Evolutionary conservation across 2,888 invertebrate species (phyloP).

Genomic region (Cabera pusaria): DNA sequence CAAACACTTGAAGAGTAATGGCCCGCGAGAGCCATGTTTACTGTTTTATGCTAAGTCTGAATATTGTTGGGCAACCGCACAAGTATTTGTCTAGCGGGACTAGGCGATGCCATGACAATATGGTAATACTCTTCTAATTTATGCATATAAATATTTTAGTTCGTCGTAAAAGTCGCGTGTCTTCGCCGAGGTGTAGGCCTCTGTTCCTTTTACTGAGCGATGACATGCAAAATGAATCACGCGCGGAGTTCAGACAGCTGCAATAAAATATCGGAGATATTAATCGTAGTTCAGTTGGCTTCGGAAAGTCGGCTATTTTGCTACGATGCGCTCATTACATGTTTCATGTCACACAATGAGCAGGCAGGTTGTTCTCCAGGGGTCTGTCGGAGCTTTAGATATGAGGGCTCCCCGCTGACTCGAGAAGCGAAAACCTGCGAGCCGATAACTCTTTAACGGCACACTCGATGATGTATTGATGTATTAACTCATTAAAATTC

Average conservation of each 20-base stretch:
- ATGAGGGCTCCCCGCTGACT: constrained; percentile 59
- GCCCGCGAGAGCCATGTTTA: constrained; percentile 67
- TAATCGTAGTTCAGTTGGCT: constrained; percentile 42
- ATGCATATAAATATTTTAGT: constrained; percentile 65
- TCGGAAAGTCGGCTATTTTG: constrained; percentile 37
- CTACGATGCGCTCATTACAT: constrained; percentile 49
- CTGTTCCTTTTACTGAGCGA: constrained; percentile 52
- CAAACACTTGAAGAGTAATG: constrained; percentile 76
- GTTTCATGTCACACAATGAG: constrained; percentile 54
- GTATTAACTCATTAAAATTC: constrained; percentile 78
- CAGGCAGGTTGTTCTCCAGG: constrained; percentile 57
- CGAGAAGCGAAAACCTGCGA: constrained; percentile 63
- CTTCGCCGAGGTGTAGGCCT: constrained; percentile 44
- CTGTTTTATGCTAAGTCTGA: constrained; percentile 63
- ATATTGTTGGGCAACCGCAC: constrained; percentile 57
- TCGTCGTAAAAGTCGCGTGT: constrained; percentile 50
- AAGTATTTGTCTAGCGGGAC: constrained; percentile 68
- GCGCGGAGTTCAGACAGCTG: constrained; percentile 31
- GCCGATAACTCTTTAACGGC: constrained; percentile 63
- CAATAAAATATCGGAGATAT: constrained; percentile 40
- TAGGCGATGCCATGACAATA: constrained; percentile 45
- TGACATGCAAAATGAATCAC: constrained; percentile 61
- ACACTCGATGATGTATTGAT: constrained; percentile 72
- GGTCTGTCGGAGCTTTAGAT: constrained; percentile 61
- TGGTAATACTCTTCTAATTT: constrained; percentile 61